A percentile compares a stretch with the other conserved stretches of the same genome.
phyloP scores from a whole-genome alignment of 2,888 invertebrate species.

The Ichneumoninae sp. region DNA sequence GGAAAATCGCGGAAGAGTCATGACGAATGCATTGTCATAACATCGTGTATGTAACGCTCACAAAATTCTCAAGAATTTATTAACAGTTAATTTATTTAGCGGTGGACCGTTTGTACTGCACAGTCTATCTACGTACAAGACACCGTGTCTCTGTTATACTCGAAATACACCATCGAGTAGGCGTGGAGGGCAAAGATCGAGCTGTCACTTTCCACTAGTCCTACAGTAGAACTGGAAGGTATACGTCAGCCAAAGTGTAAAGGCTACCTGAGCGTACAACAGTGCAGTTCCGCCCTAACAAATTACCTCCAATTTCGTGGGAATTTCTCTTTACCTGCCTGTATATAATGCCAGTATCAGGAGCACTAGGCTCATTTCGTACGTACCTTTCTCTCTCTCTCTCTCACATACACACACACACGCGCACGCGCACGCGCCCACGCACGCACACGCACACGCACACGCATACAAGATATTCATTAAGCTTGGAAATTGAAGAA shows the following conservation, averaged over 20 bases:
- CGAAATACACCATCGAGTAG: constrained; percentile 5
- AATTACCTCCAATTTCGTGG: constrained; percentile 82
- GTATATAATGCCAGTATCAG: constrained; percentile 81
- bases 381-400: neutral
- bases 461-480: neutral
- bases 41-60: neutral
- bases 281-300: constrained; percentile 70
- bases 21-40: neutral
- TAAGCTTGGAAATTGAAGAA: neutral
- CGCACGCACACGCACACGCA: no score
- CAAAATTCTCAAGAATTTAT: neutral
- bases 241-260: constrained; percentile 51
- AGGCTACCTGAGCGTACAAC: constrained; percentile 65
- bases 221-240: constrained; percentile 44
- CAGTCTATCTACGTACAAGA: constrained; percentile 5
- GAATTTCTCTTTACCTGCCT: constrained; percentile 64
- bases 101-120: neutral
- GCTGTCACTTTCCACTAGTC: constrained; percentile 26
- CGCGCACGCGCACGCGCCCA: no score
- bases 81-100: neutral
- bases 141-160: constrained; percentile 16
- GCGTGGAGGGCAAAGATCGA: constrained; percentile 28
- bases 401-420: no score
- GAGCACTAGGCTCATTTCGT: constrained; percentile 60
- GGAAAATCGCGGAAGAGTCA: neutral